Base-by-base conservation (phyloP, 2,797 vertebrate genomes). In the Bucorvus abyssinicus region DNA sequence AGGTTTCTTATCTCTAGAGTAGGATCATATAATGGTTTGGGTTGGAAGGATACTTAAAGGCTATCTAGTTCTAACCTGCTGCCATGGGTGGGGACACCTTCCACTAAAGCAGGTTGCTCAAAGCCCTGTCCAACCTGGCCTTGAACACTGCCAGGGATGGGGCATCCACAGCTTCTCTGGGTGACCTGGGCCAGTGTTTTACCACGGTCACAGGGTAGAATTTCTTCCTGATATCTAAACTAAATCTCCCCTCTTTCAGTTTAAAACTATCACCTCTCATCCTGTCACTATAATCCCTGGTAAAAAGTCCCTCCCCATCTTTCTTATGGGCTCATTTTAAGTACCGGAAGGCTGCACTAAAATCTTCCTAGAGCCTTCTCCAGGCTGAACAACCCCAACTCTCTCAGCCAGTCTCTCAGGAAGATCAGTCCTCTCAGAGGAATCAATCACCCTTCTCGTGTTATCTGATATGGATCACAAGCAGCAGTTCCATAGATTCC, bases 41-140 rank as follows among this genome's bases (percentile, higher is more conserved):
- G 10, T 75, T 64, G 16, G 23, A 55, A 78, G 40, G 19, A 19
- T 23, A 40, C 5, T 77, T 29, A 45, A 61, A 69, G 24, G 23
- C 5, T 15, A 40, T 0, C 13, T 19, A 14, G 9, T 56, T 10
- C 50, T 30, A 63, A 1, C 4, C 10, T 19, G 5, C 14, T 56
- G 10, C n/a, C 17, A 2, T 9, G 24, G 23, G 6, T 44, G 57
- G 23, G 44, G 55, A 22, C 29, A 29, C 1, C 45, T 47, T 47
- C 45, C 19, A 20, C 17, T 47, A 47, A 17, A 47, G 19, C 22
- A 47, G 10, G 45, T 47, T 47, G 45, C 19, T 47, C 45, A 47
- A 21, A 47, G 45, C 45, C 22, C 45, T 22, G 22, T 19, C 45
- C 45, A 47, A 47, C 45, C 9, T 47, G 17, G 45, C 38, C 38